Conservation (phyloP, 1,140 invertebrate genomes). For the Venturia canescens region DNA sequence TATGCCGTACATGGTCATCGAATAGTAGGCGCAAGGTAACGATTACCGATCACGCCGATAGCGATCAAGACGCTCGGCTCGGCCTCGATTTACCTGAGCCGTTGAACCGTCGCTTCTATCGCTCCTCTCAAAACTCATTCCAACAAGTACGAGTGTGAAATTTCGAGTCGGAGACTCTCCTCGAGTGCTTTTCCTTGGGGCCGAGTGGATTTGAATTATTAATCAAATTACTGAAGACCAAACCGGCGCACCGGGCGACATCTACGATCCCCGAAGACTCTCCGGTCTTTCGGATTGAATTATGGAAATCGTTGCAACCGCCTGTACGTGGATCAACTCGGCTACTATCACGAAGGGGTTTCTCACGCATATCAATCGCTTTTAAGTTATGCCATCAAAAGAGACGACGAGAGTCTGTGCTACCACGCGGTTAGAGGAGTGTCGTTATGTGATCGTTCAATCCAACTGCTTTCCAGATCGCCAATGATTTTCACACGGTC, state of each 20-base stretch:
- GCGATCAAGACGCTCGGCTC: slow-evolving; percentile 19
- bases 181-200: no score
- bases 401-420: background rate
- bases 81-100: background rate
- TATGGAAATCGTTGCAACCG: no score
- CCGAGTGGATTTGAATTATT: no score
- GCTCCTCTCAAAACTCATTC: no score
- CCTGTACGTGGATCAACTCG: background rate
- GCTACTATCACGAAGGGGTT: slow-evolving; percentile 50
- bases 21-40: slow-evolving; percentile 8
- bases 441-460: background rate
- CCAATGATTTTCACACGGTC: slow-evolving; percentile 24
- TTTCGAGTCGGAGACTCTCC: no score
- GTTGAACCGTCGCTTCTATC: no score
- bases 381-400: slow-evolving; percentile 3
- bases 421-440: background rate
- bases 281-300: no score
- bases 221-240: no score
- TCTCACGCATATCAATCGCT: slow-evolving; percentile 53
- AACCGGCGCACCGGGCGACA: no score
- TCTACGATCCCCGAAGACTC: no score
- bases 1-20: background rate
- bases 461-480: background rate
- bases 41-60: slow-evolving; percentile 32
- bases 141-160: no score